These are phyloP conservation scores for Symphodus melops DNA, from an alignment of 2,113 vertebrate species.

Conservation along the genomic window DNA sequence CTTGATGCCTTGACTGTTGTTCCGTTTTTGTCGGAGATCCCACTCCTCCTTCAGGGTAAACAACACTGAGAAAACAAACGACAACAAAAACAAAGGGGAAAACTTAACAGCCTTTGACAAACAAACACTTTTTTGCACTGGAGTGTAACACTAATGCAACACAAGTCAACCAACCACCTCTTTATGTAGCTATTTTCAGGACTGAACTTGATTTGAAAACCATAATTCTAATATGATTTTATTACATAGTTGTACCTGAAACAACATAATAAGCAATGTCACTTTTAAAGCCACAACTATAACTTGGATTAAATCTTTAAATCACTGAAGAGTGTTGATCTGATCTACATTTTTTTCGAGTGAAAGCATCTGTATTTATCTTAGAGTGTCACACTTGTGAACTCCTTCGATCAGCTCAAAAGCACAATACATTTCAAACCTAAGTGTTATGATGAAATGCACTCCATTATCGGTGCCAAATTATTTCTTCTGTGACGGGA, in stretches of 20 bases:
- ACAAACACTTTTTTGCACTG: slow-evolving; percentile 32
- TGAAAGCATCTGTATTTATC: no score
- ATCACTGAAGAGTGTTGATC: no score
- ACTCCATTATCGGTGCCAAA: no score
- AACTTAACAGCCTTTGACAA: slow-evolving; percentile 35
- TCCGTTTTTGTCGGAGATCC: background rate
- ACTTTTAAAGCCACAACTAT: background rate
- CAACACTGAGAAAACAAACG: slow-evolving; percentile 3
- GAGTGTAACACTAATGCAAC: background rate
- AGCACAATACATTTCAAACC: background rate
- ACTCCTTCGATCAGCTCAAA: background rate
- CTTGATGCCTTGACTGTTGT: background rate
- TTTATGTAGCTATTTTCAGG: no score
- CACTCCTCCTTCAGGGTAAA: slow-evolving; percentile 1
- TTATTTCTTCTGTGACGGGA: background rate
- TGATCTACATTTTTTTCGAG: no score
- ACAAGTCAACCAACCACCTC: no score
- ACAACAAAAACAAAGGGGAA: background rate
- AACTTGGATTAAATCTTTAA: background rate
- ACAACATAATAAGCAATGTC: no score
- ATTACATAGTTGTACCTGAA: no score
- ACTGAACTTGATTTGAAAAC: no score
- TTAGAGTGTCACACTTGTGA: no score
- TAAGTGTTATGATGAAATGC: background rate
- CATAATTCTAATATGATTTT: no score